phyloP scores from a whole-genome alignment of 1,140 invertebrate species.

The Atta cephalotes region DNA sequence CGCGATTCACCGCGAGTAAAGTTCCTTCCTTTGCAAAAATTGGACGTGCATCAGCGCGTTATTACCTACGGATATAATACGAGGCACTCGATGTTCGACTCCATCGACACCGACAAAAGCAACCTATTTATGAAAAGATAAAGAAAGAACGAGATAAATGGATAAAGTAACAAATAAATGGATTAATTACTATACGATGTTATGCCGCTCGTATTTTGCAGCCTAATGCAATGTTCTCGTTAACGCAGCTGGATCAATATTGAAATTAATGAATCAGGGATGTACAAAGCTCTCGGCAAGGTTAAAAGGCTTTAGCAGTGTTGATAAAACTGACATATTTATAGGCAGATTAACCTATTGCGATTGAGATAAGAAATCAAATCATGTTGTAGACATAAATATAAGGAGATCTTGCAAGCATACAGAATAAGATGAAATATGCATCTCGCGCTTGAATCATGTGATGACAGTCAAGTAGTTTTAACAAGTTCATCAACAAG shows the following conservation, averaged over 20 bases:
- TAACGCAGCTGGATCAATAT: slow-evolving; percentile 38
- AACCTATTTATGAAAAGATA: neutral
- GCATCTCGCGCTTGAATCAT: neutral
- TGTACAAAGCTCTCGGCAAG: slow-evolving; percentile 6
- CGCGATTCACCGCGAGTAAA: neutral
- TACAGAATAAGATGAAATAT: neutral
- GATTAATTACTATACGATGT: slow-evolving; percentile 20
- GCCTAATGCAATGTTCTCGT: slow-evolving; percentile 17
- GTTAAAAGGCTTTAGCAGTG: slow-evolving; percentile 26
- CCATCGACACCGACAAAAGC: neutral
- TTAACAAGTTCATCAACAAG: neutral
- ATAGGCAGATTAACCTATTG: slow-evolving; percentile 28
- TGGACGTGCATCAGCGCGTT: neutral
- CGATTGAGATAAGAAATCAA: slow-evolving; percentile 16
- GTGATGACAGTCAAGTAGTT: neutral
- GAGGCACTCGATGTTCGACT: neutral
- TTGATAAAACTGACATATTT: slow-evolving; percentile 41
- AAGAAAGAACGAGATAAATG: neutral
- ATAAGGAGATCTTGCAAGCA: neutral
- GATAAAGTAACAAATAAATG: neutral
- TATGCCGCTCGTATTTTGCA: neutral
- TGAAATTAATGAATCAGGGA: slow-evolving; percentile 8
- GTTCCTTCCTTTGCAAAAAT: neutral
- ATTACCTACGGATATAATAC: neutral
- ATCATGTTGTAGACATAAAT: neutral